These are phyloP conservation scores for Porphyrio hochstetteri DNA, from an alignment of 2,113 vertebrate genomes.

Conservation along the genomic window DNA sequence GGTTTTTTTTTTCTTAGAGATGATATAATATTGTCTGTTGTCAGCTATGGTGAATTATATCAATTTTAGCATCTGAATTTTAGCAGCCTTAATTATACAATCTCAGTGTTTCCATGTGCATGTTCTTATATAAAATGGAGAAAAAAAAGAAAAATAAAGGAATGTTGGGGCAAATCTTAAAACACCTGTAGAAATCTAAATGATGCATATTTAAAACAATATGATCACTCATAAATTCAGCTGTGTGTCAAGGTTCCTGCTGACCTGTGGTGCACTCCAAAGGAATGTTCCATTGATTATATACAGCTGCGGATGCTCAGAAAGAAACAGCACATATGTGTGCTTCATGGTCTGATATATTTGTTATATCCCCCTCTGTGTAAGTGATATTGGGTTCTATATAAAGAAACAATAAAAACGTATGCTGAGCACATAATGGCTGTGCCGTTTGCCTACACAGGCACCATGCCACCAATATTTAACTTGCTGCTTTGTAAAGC, in stretches of 20 bases:
- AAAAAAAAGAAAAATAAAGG: not conserved
- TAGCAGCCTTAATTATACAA: constrained; percentile 43
- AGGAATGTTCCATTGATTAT: constrained; percentile 61
- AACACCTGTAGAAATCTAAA: constrained; percentile 72
- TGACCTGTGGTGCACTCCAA: constrained; percentile 58
- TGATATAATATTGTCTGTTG: constrained; percentile 19
- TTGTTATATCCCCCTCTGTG: constrained; percentile 33
- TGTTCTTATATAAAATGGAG: not conserved
- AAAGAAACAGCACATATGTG: constrained; percentile 40
- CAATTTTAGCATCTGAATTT: constrained; percentile 34
- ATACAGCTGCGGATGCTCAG: constrained; percentile 44
- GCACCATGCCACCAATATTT: not conserved
- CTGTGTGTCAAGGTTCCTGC: constrained; percentile 67
- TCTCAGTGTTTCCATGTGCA: constrained; percentile 17
- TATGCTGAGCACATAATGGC: constrained; percentile 32
- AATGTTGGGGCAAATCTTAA: constrained; percentile 9
- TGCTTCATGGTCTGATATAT: constrained; percentile 42
- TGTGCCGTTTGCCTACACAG: not conserved
- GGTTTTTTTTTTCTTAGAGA: not conserved
- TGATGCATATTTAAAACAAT: constrained; percentile 71
- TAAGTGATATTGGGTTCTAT: constrained; percentile 47
- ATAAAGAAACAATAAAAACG: constrained; percentile 24
- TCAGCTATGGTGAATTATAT: constrained; percentile 37
- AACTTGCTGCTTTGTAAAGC: not conserved
- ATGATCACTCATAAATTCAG: constrained; percentile 59